Evolutionary conservation across 2,113 vertebrate species (phyloP).

Genomic region (Rhodinocichla rosea): DNA sequence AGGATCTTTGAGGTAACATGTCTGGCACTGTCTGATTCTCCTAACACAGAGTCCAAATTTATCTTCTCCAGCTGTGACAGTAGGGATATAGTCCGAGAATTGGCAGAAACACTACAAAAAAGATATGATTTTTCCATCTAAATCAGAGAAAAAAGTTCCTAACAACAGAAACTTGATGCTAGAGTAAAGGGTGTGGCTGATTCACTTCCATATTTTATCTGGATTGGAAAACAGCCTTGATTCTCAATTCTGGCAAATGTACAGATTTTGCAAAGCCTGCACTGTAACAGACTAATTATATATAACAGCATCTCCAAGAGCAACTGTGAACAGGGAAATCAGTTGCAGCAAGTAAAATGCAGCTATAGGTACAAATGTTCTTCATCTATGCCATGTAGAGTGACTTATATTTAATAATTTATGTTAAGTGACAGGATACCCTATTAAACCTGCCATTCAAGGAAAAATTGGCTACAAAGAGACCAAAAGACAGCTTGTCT

Average conservation of each 20-base stretch:
- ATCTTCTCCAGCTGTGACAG: constrained; percentile 91
- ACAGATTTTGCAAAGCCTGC: neutral
- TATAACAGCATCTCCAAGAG: neutral
- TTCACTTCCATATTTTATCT: neutral
- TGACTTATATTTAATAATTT: neutral
- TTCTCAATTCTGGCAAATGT: neutral
- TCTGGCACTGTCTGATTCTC: constrained; percentile 81
- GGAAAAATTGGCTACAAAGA: neutral
- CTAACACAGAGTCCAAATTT: constrained; percentile 74
- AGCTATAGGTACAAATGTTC: neutral
- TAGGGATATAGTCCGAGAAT: constrained; percentile 84
- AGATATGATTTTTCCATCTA: neutral
- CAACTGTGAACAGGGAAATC: neutral
- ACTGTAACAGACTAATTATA: neutral
- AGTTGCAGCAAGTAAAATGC: neutral
- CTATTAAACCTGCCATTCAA: neutral
- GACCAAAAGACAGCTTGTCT: neutral
- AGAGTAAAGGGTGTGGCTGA: neutral
- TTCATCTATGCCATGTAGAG: neutral
- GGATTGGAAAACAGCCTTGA: neutral
- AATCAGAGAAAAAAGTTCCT: neutral
- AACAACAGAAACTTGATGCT: neutral
- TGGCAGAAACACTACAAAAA: constrained; percentile 79
- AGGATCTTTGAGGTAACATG: constrained; percentile 91
- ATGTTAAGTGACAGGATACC: neutral